A percentile compares a stretch with the other conserved stretches of the same genome.
Conservation (phyloP, 2,797 vertebrate species). For the Setipinna tenuifilis region DNA sequence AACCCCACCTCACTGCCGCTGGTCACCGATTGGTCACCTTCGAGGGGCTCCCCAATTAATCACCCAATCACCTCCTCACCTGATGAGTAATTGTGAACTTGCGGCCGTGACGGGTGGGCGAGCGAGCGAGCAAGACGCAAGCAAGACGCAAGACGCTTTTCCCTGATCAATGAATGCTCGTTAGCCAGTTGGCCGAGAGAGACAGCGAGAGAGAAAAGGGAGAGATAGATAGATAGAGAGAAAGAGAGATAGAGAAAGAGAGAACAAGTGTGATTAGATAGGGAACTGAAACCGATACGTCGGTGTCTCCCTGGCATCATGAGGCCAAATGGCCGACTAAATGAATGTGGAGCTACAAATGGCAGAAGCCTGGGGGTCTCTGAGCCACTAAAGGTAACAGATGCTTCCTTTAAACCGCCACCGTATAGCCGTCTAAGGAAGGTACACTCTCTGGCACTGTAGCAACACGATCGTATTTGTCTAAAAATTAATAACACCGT, state of each 20-base stretch:
- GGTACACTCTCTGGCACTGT: too few relatives aligned
- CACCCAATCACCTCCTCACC: slow-evolving; percentile 15
- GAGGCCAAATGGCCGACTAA: background rate
- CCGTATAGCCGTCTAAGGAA: too few relatives aligned
- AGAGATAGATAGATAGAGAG: background rate
- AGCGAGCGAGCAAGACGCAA: background rate
- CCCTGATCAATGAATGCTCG: slow-evolving; percentile 26
- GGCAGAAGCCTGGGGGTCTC: background rate
- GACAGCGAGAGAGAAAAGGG: background rate
- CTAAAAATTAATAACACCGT: too few relatives aligned
- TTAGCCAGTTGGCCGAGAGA: slow-evolving; percentile 9
- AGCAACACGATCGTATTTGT: too few relatives aligned
- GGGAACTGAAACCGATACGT: background rate
- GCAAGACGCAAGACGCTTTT: background rate
- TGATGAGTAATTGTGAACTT: slow-evolving; percentile 4
- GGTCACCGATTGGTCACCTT: background rate
- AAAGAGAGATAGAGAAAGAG: background rate
- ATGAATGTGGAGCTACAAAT: background rate
- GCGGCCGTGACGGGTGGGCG: background rate
- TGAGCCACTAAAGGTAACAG: background rate
- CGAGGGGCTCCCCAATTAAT: slow-evolving; percentile 5
- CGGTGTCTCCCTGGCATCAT: background rate
- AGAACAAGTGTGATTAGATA: background rate
- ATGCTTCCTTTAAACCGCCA: background rate
- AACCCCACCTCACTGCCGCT: background rate